A percentile compares a stretch with the other conserved stretches of the same genome.
Evolutionary conservation across 2,888 invertebrate species (phyloP).

Genomic region (Xylophagus ater): DNA sequence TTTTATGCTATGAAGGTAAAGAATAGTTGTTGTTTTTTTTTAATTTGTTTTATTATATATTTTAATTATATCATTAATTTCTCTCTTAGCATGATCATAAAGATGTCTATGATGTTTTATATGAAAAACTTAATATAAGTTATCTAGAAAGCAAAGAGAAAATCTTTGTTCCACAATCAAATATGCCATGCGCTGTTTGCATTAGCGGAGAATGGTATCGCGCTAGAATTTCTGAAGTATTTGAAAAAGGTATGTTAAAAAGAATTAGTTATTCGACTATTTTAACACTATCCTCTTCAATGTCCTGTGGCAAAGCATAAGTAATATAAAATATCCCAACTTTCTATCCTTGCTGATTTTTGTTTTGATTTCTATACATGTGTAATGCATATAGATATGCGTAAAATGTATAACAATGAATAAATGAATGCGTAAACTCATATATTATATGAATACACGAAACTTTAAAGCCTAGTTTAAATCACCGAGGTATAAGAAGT

Average conservation of each 20-base stretch:
- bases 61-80: neutral
- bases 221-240: constrained; percentile 25
- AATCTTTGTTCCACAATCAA: constrained; percentile 29
- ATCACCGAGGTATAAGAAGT: too few species aligned
- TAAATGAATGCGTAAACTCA: too few species aligned
- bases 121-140: constrained; percentile 20
- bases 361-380: too few species aligned
- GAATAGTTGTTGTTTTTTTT: too few species aligned
- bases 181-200: constrained; percentile 27
- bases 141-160: constrained; percentile 23
- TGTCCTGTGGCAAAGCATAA: too few species aligned
- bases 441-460: too few species aligned
- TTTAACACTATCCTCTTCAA: too few species aligned
- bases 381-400: too few species aligned
- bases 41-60: neutral
- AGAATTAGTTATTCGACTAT: neutral
- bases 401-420: too few species aligned
- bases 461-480: too few species aligned
- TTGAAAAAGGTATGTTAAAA: constrained; percentile 23
- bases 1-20: constrained; percentile 57
- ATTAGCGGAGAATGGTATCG: constrained; percentile 28
- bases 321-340: too few species aligned
- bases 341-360: too few species aligned
- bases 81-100: constrained; percentile 20
- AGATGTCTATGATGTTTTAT: constrained; percentile 14